Percentiles rank a stretch among this genome's conserved stretches.
Evolutionary conservation across 2,113 vertebrate genomes (phyloP).

Genomic region (Muntiacus muntjak): DNA sequence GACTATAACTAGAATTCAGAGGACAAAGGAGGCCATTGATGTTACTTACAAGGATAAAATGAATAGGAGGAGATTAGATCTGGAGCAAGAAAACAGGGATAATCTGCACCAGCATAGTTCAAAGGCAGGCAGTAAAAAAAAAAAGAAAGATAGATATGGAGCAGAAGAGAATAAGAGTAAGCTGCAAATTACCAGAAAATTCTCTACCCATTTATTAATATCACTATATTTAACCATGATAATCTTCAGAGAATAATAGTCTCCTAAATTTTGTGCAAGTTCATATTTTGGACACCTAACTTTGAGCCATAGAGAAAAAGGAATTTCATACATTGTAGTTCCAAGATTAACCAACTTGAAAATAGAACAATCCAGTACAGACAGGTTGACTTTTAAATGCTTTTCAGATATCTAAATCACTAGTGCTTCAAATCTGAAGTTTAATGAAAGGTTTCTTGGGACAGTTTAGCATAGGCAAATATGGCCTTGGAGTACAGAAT

Average conservation of each 20-base stretch:
- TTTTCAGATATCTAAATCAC: background rate
- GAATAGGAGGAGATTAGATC: background rate
- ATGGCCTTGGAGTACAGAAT: background rate
- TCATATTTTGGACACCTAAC: background rate
- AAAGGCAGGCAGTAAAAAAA: background rate
- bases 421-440: background rate
- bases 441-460: background rate
- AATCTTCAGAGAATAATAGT: background rate
- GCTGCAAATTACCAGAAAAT: background rate
- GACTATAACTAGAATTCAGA: background rate
- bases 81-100: background rate
- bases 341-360: background rate
- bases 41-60: background rate
- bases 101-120: background rate
- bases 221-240: background rate
- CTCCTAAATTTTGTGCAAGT: background rate
- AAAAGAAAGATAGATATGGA: background rate
- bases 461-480: background rate
- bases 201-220: background rate
- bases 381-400: background rate
- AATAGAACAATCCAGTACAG: background rate
- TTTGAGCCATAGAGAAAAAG: background rate
- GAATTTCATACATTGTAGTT: background rate
- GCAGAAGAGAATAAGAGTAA: background rate
- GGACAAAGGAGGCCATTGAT: background rate